Evolutionary conservation across 2,888 invertebrate species (phyloP), one percentile per base, ranked within the genome.

Genomic region (Amaurobius ferox): DNA sequence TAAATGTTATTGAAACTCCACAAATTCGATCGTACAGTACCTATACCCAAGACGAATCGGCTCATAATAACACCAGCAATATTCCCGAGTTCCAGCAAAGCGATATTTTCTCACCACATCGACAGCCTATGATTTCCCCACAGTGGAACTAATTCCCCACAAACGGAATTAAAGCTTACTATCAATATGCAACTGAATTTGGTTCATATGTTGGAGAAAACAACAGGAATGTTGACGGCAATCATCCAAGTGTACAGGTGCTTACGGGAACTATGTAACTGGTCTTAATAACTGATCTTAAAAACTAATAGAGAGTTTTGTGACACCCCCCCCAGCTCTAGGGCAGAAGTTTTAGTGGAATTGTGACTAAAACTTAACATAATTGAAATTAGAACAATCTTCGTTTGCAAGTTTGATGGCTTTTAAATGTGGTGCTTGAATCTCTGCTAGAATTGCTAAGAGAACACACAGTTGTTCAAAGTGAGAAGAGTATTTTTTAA

Each of bases 31-130:
- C 62, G n/a, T 73, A 48, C 3, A 30, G 30, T 44, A 23, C 29
- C 35, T 78, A 32, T n/a, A 6, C 7, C 6, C 68, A 68, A 30
- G 48, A 55, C 16, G 68, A 68, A 11, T 40, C 68, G 11, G 35
- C 23, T 1, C 55, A 68, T 26, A 71, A 55, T 16, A 71, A 48
- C 30, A 29, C 44, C n/a, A 71, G 71, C 40, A 71, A 30, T 48
- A 28, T 40, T 26, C 13, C 39, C 28, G 48, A 48, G 28, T 28
- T 40, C 1, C 48, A 48, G 19, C 48, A 68, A 13, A 13, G 29
- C 29, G n/a, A 39, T 23, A 40, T 9, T 13, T 13, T 9, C 0
- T 32, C 39, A 5, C 28, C 68, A 40, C n/a, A n/a, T n/a, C 6
- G 40, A 26, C 40, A 35, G 1, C 13, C 16, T 26, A 39, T 40